Base-by-base conservation (phyloP, 2,888 invertebrate species). In the Priocnemis perturbator region DNA sequence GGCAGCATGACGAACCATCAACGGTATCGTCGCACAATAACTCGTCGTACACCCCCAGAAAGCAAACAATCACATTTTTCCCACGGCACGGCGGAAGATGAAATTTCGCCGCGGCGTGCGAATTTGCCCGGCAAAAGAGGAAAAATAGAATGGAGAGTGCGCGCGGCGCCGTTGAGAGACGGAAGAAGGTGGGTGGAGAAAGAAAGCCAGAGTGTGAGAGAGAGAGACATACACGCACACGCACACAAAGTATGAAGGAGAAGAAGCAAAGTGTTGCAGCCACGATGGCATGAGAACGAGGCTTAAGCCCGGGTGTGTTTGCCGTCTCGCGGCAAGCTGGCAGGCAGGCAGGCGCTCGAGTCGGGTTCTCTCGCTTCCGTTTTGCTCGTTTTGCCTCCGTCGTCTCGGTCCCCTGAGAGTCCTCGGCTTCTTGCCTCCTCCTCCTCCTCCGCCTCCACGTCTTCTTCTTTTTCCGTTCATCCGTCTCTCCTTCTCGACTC, bases 271-370 rank as follows among this genome's bases (percentile, higher is more conserved):
- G 70, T 47, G 63, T 57, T 60, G 69, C 65, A 63, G 60, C 45
- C 64, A 60, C 62, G 63, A 52, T 30, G 65, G 63, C 65, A 69
- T 68, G 61, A 63, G 72, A 69, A 69, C 65, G 69, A 64, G 68
- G 67, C 64, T 69, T 69, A 70, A 67, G 64, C 64, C 66, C 44
- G 45, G 58, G 68, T 50, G 73, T 73, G 74, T 74, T 74, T 73
- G 72, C 72, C 70, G 68, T 69, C 69, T 69, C 69, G 77, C 64
- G 73, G 76, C 71, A 62, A 67, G 70, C 56, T 63, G 67, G 70
- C 61, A 63, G 63, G 63, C 67, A 59, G 48, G 48, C 59, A 59
- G 64, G 64, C 60, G 58, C 66, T 70, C 67, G 67, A 64, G 63
- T 63, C 66, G 61, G 47, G 64, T 66, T 74, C 67, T 52, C 66